Base-by-base conservation (phyloP, 2,113 vertebrate genomes). In the Diadophis punctatus region DNA sequence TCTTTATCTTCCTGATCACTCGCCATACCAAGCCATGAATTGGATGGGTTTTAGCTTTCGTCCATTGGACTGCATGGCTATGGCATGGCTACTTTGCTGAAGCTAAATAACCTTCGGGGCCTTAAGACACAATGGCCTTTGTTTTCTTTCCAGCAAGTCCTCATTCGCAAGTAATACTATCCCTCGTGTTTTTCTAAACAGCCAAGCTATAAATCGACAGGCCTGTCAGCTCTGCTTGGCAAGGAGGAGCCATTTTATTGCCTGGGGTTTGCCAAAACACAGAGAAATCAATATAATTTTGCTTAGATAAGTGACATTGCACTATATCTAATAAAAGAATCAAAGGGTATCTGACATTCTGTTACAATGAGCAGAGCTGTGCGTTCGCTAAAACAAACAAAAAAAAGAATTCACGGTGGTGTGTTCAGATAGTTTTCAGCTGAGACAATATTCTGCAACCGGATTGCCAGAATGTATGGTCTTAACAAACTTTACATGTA, bases 261-360 rank as follows among this genome's bases (percentile, higher is more conserved):
- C 60, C 91, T 90, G 92, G 51, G 68, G 7, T 18, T 34, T 92
- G 87, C 90, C 89, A 91, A 87, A 94, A 94, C 92, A 58, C 84
- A 80, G 53, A 16, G 39, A 4, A 20, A 89, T 94, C 3, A 89
- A 89, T 80, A 0, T 1, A 86, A 56, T 51, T 93, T 30, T 39
- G 92, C 20, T 48, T 51, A 90, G 52, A 93, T 91, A 6, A 94
- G 68, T 89, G 52, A 68, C 51, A 2, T 52, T 90, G 46, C 30
- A 58, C 20, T 14, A 84, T 0, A 30, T 23, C 39, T 93, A 63
- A 87, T 52, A n/a, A 52, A 92, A 91, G 74, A 94, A 90, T 0
- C 46, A 92, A 58, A 89, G 52, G 27, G 1, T 43, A 60, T 7
- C 34, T 39, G 91, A 94, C 8, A 3, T 27, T 86, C 30, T 3